A percentile compares a stretch with the other conserved stretches of the same genome.
These are phyloP conservation scores for Pycnomerus fuliginosus DNA, from an alignment of 2,888 invertebrate genomes.

Conservation along the genomic window DNA sequence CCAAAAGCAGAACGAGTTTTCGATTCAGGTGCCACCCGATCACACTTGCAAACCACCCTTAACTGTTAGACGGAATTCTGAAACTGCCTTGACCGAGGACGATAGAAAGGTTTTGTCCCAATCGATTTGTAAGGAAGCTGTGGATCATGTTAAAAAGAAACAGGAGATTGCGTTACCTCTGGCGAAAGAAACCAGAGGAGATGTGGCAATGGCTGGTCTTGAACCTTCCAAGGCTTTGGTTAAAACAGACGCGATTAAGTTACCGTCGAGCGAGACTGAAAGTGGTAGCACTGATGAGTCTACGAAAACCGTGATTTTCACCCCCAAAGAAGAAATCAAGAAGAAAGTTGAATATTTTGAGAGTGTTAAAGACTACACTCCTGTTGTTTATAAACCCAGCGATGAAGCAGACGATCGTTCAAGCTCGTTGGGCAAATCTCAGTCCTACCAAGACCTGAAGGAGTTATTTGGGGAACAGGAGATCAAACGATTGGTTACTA, in stretches of 20 bases:
- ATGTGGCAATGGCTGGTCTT: slow-evolving; percentile 49
- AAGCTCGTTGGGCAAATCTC: slow-evolving; percentile 51
- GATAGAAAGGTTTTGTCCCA: slow-evolving; percentile 74
- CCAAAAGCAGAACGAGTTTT: slow-evolving; percentile 56
- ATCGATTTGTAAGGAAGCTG: slow-evolving; percentile 70
- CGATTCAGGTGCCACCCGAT: slow-evolving; percentile 60
- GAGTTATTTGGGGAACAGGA: slow-evolving; percentile 80
- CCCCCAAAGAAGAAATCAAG: slow-evolving; percentile 63
- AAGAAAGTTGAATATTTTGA: slow-evolving; percentile 82
- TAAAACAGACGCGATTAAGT: slow-evolving; percentile 46
- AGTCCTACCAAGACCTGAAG: slow-evolving; percentile 73
- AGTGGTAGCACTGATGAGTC: slow-evolving; percentile 73
- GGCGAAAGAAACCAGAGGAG: slow-evolving; percentile 63
- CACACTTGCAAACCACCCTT: slow-evolving; percentile 34
- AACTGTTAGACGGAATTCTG: slow-evolving; percentile 54
- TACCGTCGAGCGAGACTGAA: slow-evolving; percentile 65
- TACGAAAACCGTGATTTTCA: slow-evolving; percentile 65
- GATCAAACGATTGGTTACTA: slow-evolving; percentile 59
- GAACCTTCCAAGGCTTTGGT: slow-evolving; percentile 46
- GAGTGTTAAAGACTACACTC: slow-evolving; percentile 58
- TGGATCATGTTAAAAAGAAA: slow-evolving; percentile 61
- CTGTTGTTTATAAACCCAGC: slow-evolving; percentile 52
- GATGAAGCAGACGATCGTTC: slow-evolving; percentile 33
- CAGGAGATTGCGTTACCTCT: slow-evolving; percentile 42
- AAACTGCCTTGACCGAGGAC: slow-evolving; percentile 60